Evolutionary conservation across 2,888 invertebrate genomes (phyloP).

Genomic region (Tenthredo mesomela): DNA sequence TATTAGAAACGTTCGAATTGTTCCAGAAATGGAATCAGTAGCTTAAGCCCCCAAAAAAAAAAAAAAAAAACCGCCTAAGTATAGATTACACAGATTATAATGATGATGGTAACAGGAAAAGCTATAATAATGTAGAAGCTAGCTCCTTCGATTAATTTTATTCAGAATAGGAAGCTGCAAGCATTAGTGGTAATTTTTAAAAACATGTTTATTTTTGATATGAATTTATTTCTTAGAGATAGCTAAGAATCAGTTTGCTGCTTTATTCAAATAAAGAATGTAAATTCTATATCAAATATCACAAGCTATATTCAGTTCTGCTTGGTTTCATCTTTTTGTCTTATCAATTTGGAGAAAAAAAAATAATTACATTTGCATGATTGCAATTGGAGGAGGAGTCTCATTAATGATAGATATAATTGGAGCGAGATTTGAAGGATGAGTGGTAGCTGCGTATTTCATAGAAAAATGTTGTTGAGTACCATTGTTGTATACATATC

Average conservation of each 20-base stretch:
- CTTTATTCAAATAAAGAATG: conserved; percentile 2
- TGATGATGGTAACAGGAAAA: not conserved
- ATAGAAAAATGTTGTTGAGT: conserved; percentile 71
- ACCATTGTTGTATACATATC: conserved; percentile 78
- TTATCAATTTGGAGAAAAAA: not conserved
- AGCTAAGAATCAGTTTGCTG: not conserved
- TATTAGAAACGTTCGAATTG: not conserved
- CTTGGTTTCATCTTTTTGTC: not conserved
- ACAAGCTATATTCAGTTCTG: not conserved
- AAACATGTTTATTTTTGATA: conserved; percentile 1
- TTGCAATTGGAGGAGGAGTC: not conserved
- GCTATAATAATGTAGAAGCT: not conserved
- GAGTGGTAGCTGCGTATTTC: conserved; percentile 72
- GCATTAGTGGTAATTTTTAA: conserved; percentile 14
- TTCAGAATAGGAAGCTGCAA: not conserved
- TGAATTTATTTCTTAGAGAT: not conserved
- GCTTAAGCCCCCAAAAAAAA: not conserved
- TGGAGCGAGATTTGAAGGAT: conserved; percentile 63
- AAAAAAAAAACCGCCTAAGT: not conserved
- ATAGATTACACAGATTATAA: conserved; percentile 6
- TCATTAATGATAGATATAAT: conserved; percentile 16
- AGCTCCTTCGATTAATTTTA: not conserved
- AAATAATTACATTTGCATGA: not conserved
- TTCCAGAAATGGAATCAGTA: not conserved
- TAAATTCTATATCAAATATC: not conserved